phyloP scores from a whole-genome alignment of 2,113 vertebrate species.

The Cyphomyrus plagiostoma region DNA sequence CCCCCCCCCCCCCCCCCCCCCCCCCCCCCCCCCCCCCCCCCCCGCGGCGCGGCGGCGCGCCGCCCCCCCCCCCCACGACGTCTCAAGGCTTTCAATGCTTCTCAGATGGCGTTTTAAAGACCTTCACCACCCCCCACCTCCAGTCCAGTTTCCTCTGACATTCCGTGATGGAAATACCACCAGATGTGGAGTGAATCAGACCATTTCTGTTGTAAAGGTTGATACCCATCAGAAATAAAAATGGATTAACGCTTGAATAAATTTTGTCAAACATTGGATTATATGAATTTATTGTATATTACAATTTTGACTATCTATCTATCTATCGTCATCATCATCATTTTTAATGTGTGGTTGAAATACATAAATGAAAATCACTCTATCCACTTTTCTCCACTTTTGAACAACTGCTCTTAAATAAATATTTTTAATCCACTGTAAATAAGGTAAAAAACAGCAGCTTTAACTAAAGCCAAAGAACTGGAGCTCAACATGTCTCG shows the following conservation, averaged over 20 bases:
- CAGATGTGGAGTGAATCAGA: constrained; percentile 59
- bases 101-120: constrained; percentile 53
- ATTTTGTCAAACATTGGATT: constrained; percentile 1
- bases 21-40: too few species aligned
- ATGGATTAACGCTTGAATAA: background rate
- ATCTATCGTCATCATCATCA: background rate
- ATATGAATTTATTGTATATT: background rate
- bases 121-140: constrained; percentile 23
- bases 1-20: too few species aligned
- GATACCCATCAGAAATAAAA: constrained; percentile 40
- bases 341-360: background rate
- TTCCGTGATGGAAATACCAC: constrained; percentile 37
- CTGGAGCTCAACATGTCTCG: background rate
- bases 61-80: too few species aligned
- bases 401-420: background rate
- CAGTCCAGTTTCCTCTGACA: constrained; percentile 25
- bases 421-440: background rate
- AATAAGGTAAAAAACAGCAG: background rate
- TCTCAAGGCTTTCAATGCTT: constrained; percentile 49
- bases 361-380: background rate
- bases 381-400: background rate
- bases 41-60: too few species aligned
- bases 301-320: background rate
- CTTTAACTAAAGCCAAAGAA: background rate
- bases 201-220: constrained; percentile 44